Conservation (phyloP, 2,888 invertebrate species). For the Subacronicta megacephala region DNA sequence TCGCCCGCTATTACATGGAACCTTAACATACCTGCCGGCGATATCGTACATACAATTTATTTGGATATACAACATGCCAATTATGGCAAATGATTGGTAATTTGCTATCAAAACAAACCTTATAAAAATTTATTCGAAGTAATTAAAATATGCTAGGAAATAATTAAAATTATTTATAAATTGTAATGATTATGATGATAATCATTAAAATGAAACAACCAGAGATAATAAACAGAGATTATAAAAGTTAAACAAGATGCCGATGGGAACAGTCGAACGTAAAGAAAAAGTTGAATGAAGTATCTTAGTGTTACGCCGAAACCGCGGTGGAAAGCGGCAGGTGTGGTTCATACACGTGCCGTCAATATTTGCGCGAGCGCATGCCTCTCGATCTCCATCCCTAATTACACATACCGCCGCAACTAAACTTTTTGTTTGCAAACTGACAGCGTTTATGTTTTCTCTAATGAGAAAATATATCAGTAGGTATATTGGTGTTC, state of each 20-base stretch:
- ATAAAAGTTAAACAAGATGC: conserved; percentile 37
- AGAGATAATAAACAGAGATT: conserved; percentile 19
- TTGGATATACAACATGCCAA: no score
- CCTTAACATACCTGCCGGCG: no score
- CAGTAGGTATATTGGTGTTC: no score
- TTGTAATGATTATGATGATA: no score
- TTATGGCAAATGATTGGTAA: no score
- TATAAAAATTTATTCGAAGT: conserved; percentile 31
- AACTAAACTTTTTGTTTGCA: conserved; percentile 36
- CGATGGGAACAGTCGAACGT: conserved; percentile 38
- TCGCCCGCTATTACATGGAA: no score
- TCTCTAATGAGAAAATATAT: not conserved
- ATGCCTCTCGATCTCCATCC: conserved; percentile 46
- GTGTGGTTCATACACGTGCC: conserved; percentile 40
- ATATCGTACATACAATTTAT: no score
- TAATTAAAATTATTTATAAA: no score
- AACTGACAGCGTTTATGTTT: conserved; percentile 10
- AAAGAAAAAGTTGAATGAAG: conserved; percentile 59
- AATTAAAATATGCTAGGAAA: no score
- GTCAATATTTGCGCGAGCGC: conserved; percentile 49
- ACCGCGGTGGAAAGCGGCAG: conserved; percentile 58
- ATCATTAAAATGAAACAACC: conserved; percentile 22
- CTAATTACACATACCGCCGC: conserved; percentile 33
- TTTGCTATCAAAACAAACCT: conserved; percentile 13
- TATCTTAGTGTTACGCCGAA: conserved; percentile 51